A percentile compares a stretch with the other conserved stretches of the same genome.
These are phyloP conservation scores for Noctilio leporinus DNA, from an alignment of 2,113 vertebrate genomes.

Conservation along the genomic window DNA sequence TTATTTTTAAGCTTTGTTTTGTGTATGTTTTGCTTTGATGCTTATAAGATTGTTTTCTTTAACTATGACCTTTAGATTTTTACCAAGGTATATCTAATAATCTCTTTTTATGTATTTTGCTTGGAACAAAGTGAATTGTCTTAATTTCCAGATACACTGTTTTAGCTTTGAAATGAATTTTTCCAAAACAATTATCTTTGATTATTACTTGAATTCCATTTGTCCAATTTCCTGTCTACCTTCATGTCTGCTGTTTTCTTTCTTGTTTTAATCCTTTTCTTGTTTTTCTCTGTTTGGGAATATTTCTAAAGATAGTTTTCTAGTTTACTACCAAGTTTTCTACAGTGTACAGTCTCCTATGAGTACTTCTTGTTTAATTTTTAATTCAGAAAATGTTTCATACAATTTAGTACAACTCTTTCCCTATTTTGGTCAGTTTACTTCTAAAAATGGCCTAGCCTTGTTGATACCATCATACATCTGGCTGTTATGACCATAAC, in stretches of 20 bases:
- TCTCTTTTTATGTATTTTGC: conserved; percentile 15
- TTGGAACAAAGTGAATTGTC: neutral
- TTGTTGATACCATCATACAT: conserved; percentile 17
- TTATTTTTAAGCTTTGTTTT: neutral
- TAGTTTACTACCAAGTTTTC: neutral
- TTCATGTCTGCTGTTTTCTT: neutral
- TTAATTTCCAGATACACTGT: neutral
- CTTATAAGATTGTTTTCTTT: conserved; percentile 9
- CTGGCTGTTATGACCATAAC: conserved; percentile 17
- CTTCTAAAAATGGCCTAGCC: conserved; percentile 8
- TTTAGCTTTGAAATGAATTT: neutral
- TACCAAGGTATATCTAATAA: neutral
- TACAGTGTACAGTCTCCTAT: neutral
- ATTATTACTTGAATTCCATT: neutral
- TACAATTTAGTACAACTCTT: neutral
- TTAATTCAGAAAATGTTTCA: conserved; percentile 43
- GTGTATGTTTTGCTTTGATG: neutral
- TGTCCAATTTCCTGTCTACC: neutral
- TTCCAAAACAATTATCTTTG: neutral
- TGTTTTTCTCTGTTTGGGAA: neutral
- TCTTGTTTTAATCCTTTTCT: neutral
- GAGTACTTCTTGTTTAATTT: neutral
- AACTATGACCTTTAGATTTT: neutral
- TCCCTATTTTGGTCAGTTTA: neutral
- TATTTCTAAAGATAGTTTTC: conserved; percentile 7